Percentiles rank a stretch among this genome's conserved stretches.
phyloP scores from a whole-genome alignment of 23 tunicate genomes.

The Diplosoma virens region DNA sequence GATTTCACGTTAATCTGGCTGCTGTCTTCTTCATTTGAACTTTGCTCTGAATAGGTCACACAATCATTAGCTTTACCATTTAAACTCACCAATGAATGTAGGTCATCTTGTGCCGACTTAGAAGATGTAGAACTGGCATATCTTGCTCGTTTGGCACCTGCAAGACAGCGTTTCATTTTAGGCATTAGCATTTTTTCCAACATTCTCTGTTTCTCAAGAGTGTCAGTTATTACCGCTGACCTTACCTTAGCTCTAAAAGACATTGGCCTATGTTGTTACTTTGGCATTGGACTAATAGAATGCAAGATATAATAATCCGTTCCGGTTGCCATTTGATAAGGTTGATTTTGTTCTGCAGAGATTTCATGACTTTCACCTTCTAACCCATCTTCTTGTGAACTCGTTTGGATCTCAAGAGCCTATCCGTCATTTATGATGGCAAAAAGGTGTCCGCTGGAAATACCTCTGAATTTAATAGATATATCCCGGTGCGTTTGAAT shows the following conservation, averaged over 20 bases:
- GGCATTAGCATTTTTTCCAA: not conserved
- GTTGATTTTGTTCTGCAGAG: no score
- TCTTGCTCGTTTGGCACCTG: not conserved
- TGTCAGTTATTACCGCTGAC: slow-evolving; percentile 14
- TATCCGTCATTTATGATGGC: slow-evolving; percentile 30
- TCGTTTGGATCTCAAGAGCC: not conserved
- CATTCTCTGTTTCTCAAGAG: slow-evolving; percentile 6
- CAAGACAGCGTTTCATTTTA: not conserved
- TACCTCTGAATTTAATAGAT: slow-evolving; percentile 22
- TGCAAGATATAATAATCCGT: no score
- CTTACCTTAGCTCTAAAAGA: not conserved
- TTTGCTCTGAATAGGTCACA: not conserved
- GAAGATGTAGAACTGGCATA: slow-evolving; percentile 1
- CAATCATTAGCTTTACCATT: not conserved
- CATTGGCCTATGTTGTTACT: slow-evolving; percentile 9
- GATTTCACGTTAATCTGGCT: not conserved
- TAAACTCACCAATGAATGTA: not conserved
- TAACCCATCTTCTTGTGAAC: slow-evolving; percentile 1
- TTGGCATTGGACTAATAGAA: slow-evolving; percentile 11
- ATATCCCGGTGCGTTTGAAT: slow-evolving; percentile 25
- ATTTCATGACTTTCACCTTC: not conserved
- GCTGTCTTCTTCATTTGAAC: slow-evolving; percentile 5
- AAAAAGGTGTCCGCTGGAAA: slow-evolving; percentile 21
- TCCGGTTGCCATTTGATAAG: no score
- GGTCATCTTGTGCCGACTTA: slow-evolving; percentile 1